These are phyloP conservation scores for Cotesia congregata DNA, from an alignment of 2,888 invertebrate genomes.

Conservation along the genomic window DNA sequence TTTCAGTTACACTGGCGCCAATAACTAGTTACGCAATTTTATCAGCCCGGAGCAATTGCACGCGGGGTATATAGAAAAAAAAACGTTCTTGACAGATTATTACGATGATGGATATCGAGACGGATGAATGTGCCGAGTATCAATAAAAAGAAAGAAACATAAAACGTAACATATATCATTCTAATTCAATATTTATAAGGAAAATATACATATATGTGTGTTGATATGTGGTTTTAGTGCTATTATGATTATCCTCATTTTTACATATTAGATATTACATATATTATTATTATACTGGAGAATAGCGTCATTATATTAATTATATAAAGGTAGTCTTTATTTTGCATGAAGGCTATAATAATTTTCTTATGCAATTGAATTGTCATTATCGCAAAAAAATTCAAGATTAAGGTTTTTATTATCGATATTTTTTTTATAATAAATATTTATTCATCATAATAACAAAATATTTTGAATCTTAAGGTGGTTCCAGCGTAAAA, in stretches of 20 bases:
- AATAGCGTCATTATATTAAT: background rate
- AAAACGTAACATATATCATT: background rate
- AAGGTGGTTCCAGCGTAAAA: no score
- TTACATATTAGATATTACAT: background rate
- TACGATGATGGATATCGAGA: conserved; percentile 34
- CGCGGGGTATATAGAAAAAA: conserved; percentile 21
- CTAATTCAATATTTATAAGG: background rate
- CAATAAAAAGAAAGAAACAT: background rate
- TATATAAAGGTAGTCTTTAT: background rate
- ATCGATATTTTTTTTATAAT: background rate
- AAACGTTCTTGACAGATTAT: conserved; percentile 37
- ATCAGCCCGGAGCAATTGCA: conserved; percentile 41
- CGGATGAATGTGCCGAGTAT: background rate
- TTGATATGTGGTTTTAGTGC: background rate
- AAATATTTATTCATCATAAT: background rate
- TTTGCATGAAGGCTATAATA: background rate
- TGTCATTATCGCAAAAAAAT: background rate
- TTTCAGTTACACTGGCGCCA: conserved; percentile 36
- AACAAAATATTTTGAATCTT: no score
- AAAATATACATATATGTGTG: background rate
- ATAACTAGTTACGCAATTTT: conserved; percentile 42
- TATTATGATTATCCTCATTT: background rate
- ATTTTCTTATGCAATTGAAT: background rate
- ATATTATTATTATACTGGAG: background rate
- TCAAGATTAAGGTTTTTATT: background rate